Evolutionary conservation across 2,113 vertebrate genomes (phyloP), one percentile per base, ranked within the genome.

Genomic region (Otis tarda): DNA sequence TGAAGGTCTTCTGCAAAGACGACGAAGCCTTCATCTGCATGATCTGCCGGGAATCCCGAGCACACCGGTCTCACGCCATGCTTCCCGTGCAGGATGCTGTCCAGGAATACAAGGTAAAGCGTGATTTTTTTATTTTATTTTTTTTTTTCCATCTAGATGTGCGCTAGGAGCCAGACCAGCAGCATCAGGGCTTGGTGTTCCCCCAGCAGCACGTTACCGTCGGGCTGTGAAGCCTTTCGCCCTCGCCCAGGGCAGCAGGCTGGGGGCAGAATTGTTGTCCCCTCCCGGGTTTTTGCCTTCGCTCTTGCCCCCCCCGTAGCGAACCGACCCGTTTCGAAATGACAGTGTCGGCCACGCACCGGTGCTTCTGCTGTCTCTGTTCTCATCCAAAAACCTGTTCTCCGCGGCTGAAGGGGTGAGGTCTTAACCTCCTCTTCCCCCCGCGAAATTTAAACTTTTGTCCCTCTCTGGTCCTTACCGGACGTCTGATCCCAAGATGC

Each of bases 11-110:
- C 83, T 98, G 97, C 67, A 59, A 64, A 31, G 74, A 91, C 0
- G 97, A 97, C 1, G 49, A 7, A 6, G 16, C 81, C 4, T 63
- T 94, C 33, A 76, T 97, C 64, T 98, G 97, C 9, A 30, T 35
- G 14, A 17, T 97, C 14, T 98, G 97, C 85, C 74, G 93, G 13
- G 92, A 96, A 35, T 96, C 97, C 4, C 89, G 84, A 1, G 35
- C 50, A 2, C 97, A 98, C 45, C 93, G 93, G 0, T 18, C 12
- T 2, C 97, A 97, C 78, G 5, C 5, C 1, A 35, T 96, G 79
- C 33, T 95, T 1, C 91, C 96, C 0, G 3, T 65, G 49, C 41
- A 15, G 0, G 95, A 97, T 6, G 93, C 45, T 1, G 43, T 11
- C 7, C 78, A 56, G 28, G 63, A 85, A 4, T 91, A 45, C 57